Evolutionary conservation across 1,140 invertebrate genomes (phyloP).

Genomic region (Protaetia brevitarsis): DNA sequence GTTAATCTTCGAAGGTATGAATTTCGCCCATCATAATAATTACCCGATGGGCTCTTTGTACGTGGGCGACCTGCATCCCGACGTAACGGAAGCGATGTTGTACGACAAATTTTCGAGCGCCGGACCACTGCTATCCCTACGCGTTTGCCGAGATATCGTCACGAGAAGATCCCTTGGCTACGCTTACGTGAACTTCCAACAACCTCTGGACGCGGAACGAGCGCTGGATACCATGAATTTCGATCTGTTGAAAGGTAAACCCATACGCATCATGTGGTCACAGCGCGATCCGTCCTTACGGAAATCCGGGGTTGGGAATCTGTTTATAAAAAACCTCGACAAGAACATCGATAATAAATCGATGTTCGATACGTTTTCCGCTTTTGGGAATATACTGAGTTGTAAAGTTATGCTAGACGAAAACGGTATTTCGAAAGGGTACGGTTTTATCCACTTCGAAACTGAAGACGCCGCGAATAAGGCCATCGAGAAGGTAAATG

Average conservation of each 20-base stretch:
- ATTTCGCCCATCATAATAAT: slow-evolving; percentile 20
- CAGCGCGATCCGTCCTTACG: slow-evolving; percentile 97
- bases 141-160: slow-evolving; percentile 96
- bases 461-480: slow-evolving; percentile 89
- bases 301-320: slow-evolving; percentile 93
- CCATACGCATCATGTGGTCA: slow-evolving; percentile 99
- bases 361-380: slow-evolving; percentile 95
- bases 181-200: slow-evolving; percentile 99
- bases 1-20: slow-evolving; percentile 5
- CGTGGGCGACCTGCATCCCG: slow-evolving; percentile 96
- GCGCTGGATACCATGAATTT: slow-evolving; percentile 99
- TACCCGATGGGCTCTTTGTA: slow-evolving; percentile 92
- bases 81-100: slow-evolving; percentile 98
- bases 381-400: slow-evolving; percentile 92
- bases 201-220: slow-evolving; percentile 96
- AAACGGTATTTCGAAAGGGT: slow-evolving; percentile 84
- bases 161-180: slow-evolving; percentile 96
- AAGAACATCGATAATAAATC: slow-evolving; percentile 96
- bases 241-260: slow-evolving; percentile 93
- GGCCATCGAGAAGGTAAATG: slow-evolving; percentile 88
- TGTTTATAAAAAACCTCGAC: slow-evolving; percentile 96
- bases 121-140: slow-evolving; percentile 96
- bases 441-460: slow-evolving; percentile 97
- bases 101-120: slow-evolving; percentile 99
- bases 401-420: slow-evolving; percentile 93